These are phyloP conservation scores for Phasianus colchicus DNA, from an alignment of 2,113 vertebrate species.

Conservation along the genomic window DNA sequence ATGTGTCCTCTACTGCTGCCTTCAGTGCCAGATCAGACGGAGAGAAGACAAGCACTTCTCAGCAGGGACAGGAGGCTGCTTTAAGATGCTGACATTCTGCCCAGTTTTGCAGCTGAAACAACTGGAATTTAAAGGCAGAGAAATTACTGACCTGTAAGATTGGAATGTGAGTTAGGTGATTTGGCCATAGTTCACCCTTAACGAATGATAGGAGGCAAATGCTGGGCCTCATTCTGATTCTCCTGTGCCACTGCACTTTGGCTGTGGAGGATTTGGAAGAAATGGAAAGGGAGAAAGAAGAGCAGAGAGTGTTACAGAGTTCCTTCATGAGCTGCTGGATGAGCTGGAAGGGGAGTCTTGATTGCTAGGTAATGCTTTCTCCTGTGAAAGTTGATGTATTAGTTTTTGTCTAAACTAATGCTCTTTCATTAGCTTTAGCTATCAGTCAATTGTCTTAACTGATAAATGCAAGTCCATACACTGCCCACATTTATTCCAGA, in stretches of 20 bases:
- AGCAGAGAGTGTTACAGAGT: not conserved
- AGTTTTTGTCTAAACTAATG: not conserved
- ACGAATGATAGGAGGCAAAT: not conserved
- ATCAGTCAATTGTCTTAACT: not conserved
- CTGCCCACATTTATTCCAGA: not conserved
- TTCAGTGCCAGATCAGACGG: not conserved
- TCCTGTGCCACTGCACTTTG: not conserved
- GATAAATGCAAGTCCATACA: not conserved
- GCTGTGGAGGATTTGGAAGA: not conserved
- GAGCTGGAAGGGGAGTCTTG: not conserved
- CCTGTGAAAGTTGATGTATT: not conserved
- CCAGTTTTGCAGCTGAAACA: not conserved
- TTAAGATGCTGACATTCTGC: not conserved
- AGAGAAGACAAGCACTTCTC: not conserved
- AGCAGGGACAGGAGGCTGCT: not conserved
- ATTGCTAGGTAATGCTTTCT: not conserved
- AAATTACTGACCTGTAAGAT: not conserved
- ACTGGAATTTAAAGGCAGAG: not conserved
- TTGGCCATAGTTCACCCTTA: not conserved
- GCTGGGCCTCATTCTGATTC: not conserved
- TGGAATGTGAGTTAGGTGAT: rapidly evolving
- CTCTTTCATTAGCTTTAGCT: not conserved
- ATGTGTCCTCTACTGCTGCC: not conserved
- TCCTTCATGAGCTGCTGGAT: not conserved
- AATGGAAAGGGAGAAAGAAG: not conserved